These are phyloP conservation scores for Tarsius wallacei DNA, from an alignment of 2,797 vertebrate species.

Conservation along the genomic window DNA sequence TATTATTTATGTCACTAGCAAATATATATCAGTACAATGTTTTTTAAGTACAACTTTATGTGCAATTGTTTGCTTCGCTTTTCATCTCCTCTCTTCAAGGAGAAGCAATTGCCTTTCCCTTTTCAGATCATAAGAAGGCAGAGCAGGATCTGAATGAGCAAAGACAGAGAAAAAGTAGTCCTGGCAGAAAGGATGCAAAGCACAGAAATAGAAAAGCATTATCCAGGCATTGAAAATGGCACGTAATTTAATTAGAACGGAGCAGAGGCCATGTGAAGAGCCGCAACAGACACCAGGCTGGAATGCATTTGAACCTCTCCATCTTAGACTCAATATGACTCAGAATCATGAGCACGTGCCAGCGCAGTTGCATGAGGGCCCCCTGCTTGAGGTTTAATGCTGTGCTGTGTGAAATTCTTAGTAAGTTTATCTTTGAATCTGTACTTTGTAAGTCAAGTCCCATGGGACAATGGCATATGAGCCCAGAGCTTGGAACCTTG, in stretches of 20 bases:
- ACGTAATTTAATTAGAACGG: conserved; percentile 69
- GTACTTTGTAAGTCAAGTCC: not conserved
- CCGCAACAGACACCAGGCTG: conserved; percentile 37
- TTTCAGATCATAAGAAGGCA: conserved; percentile 47
- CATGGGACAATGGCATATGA: not conserved
- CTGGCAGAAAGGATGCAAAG: conserved; percentile 58
- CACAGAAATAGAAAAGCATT: conserved; percentile 69
- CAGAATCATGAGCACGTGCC: conserved; percentile 14
- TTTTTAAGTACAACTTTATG: conserved; percentile 11
- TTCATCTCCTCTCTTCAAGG: conserved; percentile 27
- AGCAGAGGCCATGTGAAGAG: conserved; percentile 22
- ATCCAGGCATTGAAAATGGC: conserved; percentile 59
- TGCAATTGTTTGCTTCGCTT: conserved; percentile 18
- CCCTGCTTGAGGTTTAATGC: conserved; percentile 12
- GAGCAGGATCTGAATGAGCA: conserved; percentile 57
- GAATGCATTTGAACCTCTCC: conserved; percentile 63
- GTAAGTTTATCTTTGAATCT: conserved; percentile 18
- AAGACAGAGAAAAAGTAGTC: conserved; percentile 53
- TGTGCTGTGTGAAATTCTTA: conserved; percentile 1
- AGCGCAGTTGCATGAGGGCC: not conserved
- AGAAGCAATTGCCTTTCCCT: conserved; percentile 49
- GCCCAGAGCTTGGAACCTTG: not conserved
- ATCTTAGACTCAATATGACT: conserved; percentile 60
- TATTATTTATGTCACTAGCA: not conserved
- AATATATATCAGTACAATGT: not conserved